Evolutionary conservation across 2,113 vertebrate genomes (phyloP), one percentile per base, ranked within the genome.

Genomic region (Phylloscopus whistleri): DNA sequence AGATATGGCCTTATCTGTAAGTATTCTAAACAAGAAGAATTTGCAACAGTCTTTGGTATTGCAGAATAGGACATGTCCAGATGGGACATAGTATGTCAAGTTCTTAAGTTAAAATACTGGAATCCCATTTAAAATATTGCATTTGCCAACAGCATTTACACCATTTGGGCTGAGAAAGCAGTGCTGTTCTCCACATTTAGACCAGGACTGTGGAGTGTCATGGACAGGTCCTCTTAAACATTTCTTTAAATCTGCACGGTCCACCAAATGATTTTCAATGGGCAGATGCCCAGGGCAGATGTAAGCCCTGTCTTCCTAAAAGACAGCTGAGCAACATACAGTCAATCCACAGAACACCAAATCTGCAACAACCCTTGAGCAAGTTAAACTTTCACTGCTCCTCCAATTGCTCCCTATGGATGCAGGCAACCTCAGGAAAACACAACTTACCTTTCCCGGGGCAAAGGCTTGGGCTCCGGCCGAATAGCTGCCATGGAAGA

Each of bases 381-480:
- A 55, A 76, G 12, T 17, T 27, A 20, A 91, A 58, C 13, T n/a
- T 30, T 37, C 41, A 76, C 27, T 13, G 16, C 21, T 66, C 39
- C 43, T 90, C 37, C 72, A 76, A 35, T 30, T 11, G 23, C 28
- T 30, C 46, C 41, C 72, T 26, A 55, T 63, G n/a, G 48, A 66
- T 35, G 22, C 35, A 55, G 62, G 8, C 2, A 21, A 72, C n/a
- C 37, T 41, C 20, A 21, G 49, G 53, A 91, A 87, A 35, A 28
- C 23, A 28, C 26, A 35, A 31, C 96, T 95, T 96, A 99, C 99
- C 99, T 99, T 97, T 99, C 99, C 96, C 99, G 97, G 58, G 99
- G 98, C 93, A 99, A 97, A 9, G 98, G 98, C 95, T 99, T 99
- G 85, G 99, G 98, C 86, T 99, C 99, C 9, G 99, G 99, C 33